Evolutionary conservation across 2,888 invertebrate species (phyloP).

Genomic region (Andrena bucephala): DNA sequence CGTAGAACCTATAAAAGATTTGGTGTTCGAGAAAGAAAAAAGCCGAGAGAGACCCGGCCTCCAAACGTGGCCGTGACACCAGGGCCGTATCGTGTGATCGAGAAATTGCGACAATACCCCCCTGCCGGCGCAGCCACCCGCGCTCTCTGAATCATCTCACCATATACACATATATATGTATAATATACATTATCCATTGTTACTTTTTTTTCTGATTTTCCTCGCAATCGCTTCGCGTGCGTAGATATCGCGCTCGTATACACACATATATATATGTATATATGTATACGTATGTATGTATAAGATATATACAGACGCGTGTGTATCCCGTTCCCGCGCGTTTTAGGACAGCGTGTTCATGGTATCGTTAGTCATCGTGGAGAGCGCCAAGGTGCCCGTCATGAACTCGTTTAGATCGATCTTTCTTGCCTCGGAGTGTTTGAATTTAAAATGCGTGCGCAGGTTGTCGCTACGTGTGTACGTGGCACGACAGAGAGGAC

Average conservation of each 20-base stretch:
- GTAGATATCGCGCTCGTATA: constrained; percentile 47
- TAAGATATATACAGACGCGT: constrained; percentile 50
- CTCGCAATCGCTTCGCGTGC: constrained; percentile 33
- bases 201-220: constrained; percentile 52
- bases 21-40: constrained; percentile 80
- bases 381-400: constrained; percentile 87
- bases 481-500: constrained; percentile 95
- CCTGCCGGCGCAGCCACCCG: constrained; percentile 65
- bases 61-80: constrained; percentile 62
- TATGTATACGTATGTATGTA: constrained; percentile 51
- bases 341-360: constrained; percentile 87
- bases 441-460: constrained; percentile 96
- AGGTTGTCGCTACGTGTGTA: constrained; percentile 97
- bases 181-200: constrained; percentile 47
- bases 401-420: constrained; percentile 89
- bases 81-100: constrained; percentile 55
- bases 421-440: constrained; percentile 96
- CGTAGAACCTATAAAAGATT: constrained; percentile 80
- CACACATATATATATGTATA: constrained; percentile 47
- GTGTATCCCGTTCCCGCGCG: constrained; percentile 53
- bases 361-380: constrained; percentile 85
- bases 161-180: constrained; percentile 39
- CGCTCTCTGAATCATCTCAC: constrained; percentile 45
- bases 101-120: constrained; percentile 52
- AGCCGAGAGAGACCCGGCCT: constrained; percentile 66